Base-by-base conservation (phyloP, 2,888 invertebrate genomes). In the Cyclophora punctaria region DNA sequence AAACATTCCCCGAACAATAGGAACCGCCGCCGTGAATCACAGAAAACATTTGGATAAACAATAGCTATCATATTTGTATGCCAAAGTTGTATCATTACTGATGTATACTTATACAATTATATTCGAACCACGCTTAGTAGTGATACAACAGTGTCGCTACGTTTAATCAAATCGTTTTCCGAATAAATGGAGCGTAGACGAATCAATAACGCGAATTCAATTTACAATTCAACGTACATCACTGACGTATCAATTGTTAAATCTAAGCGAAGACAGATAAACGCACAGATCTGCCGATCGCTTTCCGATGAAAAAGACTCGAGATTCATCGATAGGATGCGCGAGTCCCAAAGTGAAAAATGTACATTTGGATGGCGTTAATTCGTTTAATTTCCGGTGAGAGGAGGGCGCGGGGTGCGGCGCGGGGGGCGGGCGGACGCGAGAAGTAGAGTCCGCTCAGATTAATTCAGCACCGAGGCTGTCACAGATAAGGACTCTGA, bases 301-400 rank as follows among this genome's bases (percentile, higher is more conserved):
- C 69, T 79, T 78, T 75, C 69, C 78, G 77, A 82, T 84, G 85
- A 81, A 85, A 86, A 80, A 84, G 80, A 83, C 81, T 80, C 69
- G 69, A 83, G 85, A 84, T 86, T 77, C 82, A 78, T 86, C 78
- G 85, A 86, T 86, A 80, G 82, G 77, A 82, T 75, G 79, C 84
- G 83, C 80, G 78, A 82, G 73, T 80, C 69, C 79, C 83, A 78
- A 81, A 86, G 87, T 88, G 88, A 88, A 88, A 88, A 88, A 88
- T 88, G 87, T 86, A 87, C 88, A 84, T 88, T 88, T 85, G 86
- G 88, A 88, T 83, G 83, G 87, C 86, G 87, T 88, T 89, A 89
- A 89, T 89, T 89, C 89, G 87, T 87, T 89, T 89, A 89, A 89
- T 89, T 89, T 89, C 89, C 89, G 89, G 87, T 81, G 82, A 79